Percentiles rank a stretch among this genome's conserved stretches.
These are phyloP conservation scores for Anseranas semipalmata DNA, from an alignment of 2,113 vertebrate genomes.

Conservation along the genomic window DNA sequence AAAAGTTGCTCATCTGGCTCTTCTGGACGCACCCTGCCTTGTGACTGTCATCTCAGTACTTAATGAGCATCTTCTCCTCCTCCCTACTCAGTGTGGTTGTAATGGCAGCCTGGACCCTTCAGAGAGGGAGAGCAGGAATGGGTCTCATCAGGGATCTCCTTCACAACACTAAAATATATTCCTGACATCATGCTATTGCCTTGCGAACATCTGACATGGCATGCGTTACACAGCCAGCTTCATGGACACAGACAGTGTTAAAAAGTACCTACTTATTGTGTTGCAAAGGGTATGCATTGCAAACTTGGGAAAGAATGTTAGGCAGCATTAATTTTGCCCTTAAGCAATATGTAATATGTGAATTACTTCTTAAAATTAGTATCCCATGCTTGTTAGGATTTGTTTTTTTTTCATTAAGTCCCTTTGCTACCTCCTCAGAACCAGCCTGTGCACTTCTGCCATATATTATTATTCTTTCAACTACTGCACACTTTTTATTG, in stretches of 20 bases:
- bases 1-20: constrained; percentile 21
- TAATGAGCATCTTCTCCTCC: not conserved
- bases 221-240: not conserved
- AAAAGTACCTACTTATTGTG: not conserved
- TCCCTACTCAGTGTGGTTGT: not conserved
- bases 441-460: not conserved
- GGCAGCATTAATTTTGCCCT: not conserved
- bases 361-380: constrained; percentile 19
- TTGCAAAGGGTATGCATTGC: not conserved
- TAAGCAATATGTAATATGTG: not conserved
- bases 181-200: not conserved
- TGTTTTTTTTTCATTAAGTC: not conserved
- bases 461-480: not conserved
- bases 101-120: not conserved
- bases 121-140: not conserved
- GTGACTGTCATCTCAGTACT: not conserved
- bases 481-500: not conserved
- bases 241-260: not conserved
- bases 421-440: not conserved
- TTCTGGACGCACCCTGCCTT: not conserved
- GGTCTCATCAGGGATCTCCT: not conserved
- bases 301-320: not conserved
- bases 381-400: not conserved
- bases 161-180: not conserved
- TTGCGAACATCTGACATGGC: not conserved